These are phyloP conservation scores for Apis cerana DNA, from an alignment of 1,140 invertebrate species.

Conservation along the genomic window DNA sequence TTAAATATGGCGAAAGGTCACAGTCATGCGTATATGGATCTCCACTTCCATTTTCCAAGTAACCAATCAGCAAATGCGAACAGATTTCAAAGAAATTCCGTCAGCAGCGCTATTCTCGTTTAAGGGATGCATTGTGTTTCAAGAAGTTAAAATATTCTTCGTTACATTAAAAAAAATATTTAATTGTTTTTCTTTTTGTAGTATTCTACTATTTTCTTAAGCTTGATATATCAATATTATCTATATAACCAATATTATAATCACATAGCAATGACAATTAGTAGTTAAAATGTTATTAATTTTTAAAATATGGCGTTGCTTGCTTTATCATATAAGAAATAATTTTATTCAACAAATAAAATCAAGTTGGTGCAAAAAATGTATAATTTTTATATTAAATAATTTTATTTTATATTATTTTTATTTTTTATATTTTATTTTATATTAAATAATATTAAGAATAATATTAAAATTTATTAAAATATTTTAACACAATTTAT, in stretches of 20 bases:
- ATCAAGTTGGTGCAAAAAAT: background rate
- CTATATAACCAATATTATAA: background rate
- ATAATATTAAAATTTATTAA: background rate
- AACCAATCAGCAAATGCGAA: conserved; percentile 12
- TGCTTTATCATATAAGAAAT: background rate
- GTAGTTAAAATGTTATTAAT: conserved; percentile 6
- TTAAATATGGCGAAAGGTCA: conserved; percentile 75
- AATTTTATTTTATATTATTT: no score
- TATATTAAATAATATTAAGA: background rate
- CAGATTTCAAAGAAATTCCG: conserved; percentile 13
- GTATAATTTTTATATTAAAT: background rate
- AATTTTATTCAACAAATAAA: background rate
- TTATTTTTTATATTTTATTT: no score
- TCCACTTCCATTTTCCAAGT: background rate
- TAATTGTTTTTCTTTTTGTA: background rate
- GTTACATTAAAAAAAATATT: background rate
- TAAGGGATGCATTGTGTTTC: background rate
- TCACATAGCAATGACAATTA: background rate
- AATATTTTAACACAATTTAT: background rate
- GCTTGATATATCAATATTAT: no score
- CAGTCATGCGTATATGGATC: conserved; percentile 67
- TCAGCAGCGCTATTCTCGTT: conserved; percentile 19
- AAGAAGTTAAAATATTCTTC: background rate
- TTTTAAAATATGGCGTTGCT: conserved; percentile 10
- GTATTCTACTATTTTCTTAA: no score